phyloP scores from a whole-genome alignment of 2,113 vertebrate species.

The Semicossyphus pulcher region DNA sequence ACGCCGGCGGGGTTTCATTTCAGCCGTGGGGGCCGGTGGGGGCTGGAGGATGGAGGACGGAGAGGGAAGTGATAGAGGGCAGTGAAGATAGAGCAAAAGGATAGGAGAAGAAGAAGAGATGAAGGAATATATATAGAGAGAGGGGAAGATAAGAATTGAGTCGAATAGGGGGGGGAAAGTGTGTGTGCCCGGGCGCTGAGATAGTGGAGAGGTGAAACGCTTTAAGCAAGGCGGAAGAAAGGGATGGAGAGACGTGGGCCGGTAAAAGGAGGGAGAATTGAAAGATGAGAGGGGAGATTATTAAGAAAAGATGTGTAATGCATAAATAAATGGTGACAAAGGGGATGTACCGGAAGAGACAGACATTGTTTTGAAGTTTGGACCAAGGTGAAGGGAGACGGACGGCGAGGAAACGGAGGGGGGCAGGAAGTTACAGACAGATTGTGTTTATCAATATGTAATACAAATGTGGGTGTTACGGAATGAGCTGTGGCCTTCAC shows the following conservation, averaged over 20 bases:
- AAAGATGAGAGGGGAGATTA: slow-evolving; percentile 81
- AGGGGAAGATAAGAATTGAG: slow-evolving; percentile 71
- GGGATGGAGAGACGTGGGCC: slow-evolving; percentile 51
- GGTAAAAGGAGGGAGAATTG: slow-evolving; percentile 72
- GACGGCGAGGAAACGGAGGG: slow-evolving; percentile 5
- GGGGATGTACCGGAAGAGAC: slow-evolving; percentile 18
- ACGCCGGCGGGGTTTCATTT: slow-evolving; percentile 65
- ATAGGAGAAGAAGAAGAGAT: slow-evolving; percentile 57
- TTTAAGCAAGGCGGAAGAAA: slow-evolving; percentile 64
- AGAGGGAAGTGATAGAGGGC: slow-evolving; percentile 34
- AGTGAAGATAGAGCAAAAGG: slow-evolving; percentile 56
- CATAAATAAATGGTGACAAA: slow-evolving; percentile 68
- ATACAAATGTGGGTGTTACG: slow-evolving; percentile 61
- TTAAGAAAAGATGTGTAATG: slow-evolving; percentile 70
- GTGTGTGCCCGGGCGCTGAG: slow-evolving; percentile 57
- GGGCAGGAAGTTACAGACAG: slow-evolving; percentile 47
- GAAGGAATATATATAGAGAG: slow-evolving; percentile 61
- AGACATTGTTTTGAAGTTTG: slow-evolving; percentile 47
- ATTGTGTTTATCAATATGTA: slow-evolving; percentile 74
- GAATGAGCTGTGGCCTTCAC: slow-evolving; percentile 64
- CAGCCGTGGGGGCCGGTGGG: slow-evolving; percentile 25
- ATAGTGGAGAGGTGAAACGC: slow-evolving; percentile 71
- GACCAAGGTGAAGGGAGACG: slow-evolving; percentile 42
- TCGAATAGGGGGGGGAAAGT: slow-evolving; percentile 31
- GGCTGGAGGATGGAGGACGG: slow-evolving; percentile 22